Conservation (phyloP, 2,888 invertebrate genomes). For the Pollenia griseotomentosa region DNA sequence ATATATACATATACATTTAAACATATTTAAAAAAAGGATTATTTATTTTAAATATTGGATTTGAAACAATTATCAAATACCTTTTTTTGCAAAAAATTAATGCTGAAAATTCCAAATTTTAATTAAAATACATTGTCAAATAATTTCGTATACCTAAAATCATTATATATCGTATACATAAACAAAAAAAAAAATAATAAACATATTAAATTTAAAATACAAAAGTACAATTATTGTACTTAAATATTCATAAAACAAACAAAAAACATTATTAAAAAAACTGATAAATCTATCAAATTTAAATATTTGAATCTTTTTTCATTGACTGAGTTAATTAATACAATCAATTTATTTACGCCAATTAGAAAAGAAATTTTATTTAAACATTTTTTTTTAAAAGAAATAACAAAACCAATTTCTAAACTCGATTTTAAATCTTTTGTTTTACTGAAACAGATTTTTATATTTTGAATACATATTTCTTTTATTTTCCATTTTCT, state of each 20-base stretch:
- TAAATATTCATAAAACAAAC: neutral
- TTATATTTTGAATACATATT: neutral
- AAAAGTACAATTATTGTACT: neutral
- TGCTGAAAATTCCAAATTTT: no score
- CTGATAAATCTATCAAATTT: no score
- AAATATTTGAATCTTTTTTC: no score
- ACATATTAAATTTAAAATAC: neutral
- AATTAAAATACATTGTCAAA: no score
- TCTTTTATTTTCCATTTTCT: constrained; percentile 8
- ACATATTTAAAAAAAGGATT: neutral
- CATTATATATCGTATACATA: constrained; percentile 11
- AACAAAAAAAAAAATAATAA: neutral
- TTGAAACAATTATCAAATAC: no score
- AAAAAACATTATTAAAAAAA: neutral
- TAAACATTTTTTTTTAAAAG: neutral
- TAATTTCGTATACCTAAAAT: neutral
- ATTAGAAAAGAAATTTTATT: no score
- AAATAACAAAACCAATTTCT: neutral
- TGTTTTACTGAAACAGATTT: neutral
- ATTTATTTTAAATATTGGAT: neutral
- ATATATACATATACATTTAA: constrained; percentile 28
- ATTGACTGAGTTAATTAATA: no score
- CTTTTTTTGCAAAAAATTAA: neutral
- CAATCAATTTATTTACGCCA: no score
- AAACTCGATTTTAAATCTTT: no score